Evolutionary conservation across 2,888 invertebrate species (phyloP).

Genomic region (Nemoura dubitans): DNA sequence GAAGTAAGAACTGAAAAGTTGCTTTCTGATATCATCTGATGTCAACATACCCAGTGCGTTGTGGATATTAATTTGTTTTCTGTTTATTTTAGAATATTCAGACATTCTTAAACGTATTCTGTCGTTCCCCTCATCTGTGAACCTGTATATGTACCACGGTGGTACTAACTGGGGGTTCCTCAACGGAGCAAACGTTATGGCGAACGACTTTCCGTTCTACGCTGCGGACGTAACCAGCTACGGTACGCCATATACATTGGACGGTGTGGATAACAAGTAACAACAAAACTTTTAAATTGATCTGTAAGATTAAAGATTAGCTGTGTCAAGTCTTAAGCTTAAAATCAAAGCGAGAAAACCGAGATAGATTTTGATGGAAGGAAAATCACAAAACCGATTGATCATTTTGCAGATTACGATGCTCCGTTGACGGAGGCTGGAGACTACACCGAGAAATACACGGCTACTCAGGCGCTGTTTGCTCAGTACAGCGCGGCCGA

Average conservation of each 20-base stretch:
- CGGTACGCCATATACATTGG: too few relatives aligned
- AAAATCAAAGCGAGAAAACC: constrained; percentile 32
- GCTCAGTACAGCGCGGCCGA: constrained; percentile 54
- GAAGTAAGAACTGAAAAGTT: too few relatives aligned
- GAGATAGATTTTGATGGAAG: constrained; percentile 23
- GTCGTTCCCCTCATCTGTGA: constrained; percentile 58
- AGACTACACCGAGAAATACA: constrained; percentile 64
- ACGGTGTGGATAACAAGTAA: too few relatives aligned
- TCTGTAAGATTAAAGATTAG: too few relatives aligned
- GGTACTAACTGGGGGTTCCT: constrained; percentile 59
- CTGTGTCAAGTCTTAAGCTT: too few relatives aligned
- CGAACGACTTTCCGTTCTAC: constrained; percentile 48
- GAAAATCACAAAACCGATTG: too few relatives aligned
- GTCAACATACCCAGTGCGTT: too few relatives aligned
- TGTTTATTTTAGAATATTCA: constrained; percentile 48
- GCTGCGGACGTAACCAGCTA: constrained; percentile 61
- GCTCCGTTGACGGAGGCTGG: constrained; percentile 65
- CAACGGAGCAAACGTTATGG: constrained; percentile 49
- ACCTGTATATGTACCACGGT: constrained; percentile 60
- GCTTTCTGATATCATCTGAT: too few relatives aligned
- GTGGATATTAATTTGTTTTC: too few relatives aligned
- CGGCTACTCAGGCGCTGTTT: constrained; percentile 52
- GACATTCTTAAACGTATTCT: constrained; percentile 53
- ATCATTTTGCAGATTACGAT: constrained; percentile 61
- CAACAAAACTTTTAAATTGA: too few relatives aligned